These are phyloP conservation scores for Paragorgia papillata DNA, from an alignment of 92 coral and sea anemone species.

Conservation along the genomic window DNA sequence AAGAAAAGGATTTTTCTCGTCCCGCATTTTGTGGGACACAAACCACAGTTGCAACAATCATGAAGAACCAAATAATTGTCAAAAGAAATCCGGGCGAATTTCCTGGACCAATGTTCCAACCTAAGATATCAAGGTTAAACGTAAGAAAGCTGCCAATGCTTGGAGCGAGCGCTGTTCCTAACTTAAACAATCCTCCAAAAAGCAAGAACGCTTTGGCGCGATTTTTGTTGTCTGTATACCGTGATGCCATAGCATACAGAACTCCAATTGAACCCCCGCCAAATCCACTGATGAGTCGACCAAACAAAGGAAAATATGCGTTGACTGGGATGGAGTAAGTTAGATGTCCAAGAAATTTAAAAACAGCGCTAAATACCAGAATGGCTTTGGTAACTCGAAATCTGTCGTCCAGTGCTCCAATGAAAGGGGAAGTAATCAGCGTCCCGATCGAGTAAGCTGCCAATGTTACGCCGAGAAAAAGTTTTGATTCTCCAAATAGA, in stretches of 20 bases:
- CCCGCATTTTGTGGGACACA: not conserved
- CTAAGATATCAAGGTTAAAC: slow-evolving; percentile 6
- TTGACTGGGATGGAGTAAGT: not conserved
- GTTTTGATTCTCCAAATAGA: not conserved
- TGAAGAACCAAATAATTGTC: not conserved
- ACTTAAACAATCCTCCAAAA: not conserved
- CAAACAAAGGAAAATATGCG: slow-evolving; percentile 6
- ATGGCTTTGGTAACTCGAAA: not conserved
- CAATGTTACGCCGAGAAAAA: slow-evolving; percentile 7
- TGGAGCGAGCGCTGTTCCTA: slow-evolving; percentile 1
- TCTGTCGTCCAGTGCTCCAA: not conserved
- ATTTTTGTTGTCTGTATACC: not conserved
- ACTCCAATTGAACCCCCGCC: not conserved
- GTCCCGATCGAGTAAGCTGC: not conserved
- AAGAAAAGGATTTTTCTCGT: not conserved
- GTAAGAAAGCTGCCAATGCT: not conserved
- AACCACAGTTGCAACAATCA: slow-evolving; percentile 4
- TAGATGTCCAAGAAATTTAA: not conserved
- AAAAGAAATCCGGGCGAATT: slow-evolving; percentile 14
- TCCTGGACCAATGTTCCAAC: not conserved
- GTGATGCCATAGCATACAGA: not conserved
- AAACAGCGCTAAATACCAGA: not conserved
- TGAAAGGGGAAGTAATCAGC: not conserved
- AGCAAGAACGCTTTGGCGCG: slow-evolving; percentile 4
- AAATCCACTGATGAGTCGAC: not conserved